Base-by-base conservation (phyloP, 2,113 vertebrate species). In the Tor tambroides region DNA sequence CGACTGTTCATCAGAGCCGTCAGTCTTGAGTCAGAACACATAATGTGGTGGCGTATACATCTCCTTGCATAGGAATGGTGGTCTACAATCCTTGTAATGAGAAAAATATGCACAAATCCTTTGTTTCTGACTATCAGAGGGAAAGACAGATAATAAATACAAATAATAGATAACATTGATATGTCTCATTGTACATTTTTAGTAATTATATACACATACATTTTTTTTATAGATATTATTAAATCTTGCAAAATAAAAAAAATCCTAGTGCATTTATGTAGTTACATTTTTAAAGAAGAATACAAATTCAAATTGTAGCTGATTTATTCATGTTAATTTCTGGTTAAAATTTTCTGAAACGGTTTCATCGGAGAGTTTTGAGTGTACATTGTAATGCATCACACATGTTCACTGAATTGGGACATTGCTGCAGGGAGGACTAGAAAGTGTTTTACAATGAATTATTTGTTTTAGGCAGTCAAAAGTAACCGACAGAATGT, bases 391-490 rank as follows among this genome's bases (percentile, higher is more conserved):
- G 30, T 83, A 72, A 51, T 83, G 5, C 30, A 75, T 86, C 75
- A 67, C 71, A 83, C 87, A 85, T 63, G 85, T 41, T 82, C 80
- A 59, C 38, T 83, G 84, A 87, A 79, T 89, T 90, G 84, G 79
- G 74, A 87, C 80, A 89, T 82, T 79, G 69, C 63, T 78, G 38
- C 26, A 15, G 79, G 65, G 38, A 71, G 67, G 56, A 63, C 65
- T 83, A 76, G 28, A 56, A 88, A 90, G 84, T 85, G 71, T 84
- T 86, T 83, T 88, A 79, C 77, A 88, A 80, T 87, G 85, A 90
- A 43, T 86, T 56, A 84, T 87, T 89, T 89, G 79, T 89, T 75
- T 88, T 85, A 49, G 28, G 63, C 84, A 79, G 79, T 84, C 88
- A 86, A 88, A 87, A 87, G 85, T 77, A 87, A 83, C 43, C 65